Base-by-base conservation (phyloP, 2,797 vertebrate species). In the Staurois parvus region DNA sequence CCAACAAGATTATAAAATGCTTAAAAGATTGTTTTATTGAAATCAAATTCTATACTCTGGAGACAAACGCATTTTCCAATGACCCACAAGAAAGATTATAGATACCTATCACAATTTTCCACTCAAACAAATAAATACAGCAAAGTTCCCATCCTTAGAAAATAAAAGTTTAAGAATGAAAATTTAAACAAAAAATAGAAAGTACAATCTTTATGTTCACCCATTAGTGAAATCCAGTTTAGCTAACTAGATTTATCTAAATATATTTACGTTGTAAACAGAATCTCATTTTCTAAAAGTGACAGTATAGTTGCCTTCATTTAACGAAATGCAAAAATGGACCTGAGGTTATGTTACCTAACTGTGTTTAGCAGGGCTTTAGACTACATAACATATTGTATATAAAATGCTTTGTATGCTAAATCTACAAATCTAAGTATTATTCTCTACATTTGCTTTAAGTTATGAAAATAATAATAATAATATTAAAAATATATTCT, bases 91-190 rank as follows among this genome's bases (percentile, higher is more conserved):
- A 30, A 76, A 72, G 19, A 72, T 26, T 30, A 42, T 19, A 48
- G 26, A 78, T n/a, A 52, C 11, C 30, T 45, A 24, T 79, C n/a
- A 66, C 6, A 67, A 67, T 62, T 72, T 62, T 79, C 40, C 56
- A 66, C 26, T 24, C 56, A 75, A 24, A 85, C n/a, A 79, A 79
- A 85, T 85, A 85, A 85, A 85, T 79, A 85, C 68, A 56, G 62
- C 45, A 72, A 26, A 64, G 52, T 30, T 64, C 28, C 30, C 52
- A 59, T 34, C 30, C 21, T 79, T 29, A 84, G 75, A 78, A 72
- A 76, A 70, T 37, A 30, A 26, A 59, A 30, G 19, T 73, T 62
- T 56, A 8, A 24, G 26, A 34, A 52, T 26, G 59, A 30, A 45
- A 30, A 24, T 29, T 73, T 67, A 67, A 67, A 85, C 66, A 64